phyloP scores from a whole-genome alignment of 2,113 vertebrate genomes.

The Marcusenius ussheri region DNA sequence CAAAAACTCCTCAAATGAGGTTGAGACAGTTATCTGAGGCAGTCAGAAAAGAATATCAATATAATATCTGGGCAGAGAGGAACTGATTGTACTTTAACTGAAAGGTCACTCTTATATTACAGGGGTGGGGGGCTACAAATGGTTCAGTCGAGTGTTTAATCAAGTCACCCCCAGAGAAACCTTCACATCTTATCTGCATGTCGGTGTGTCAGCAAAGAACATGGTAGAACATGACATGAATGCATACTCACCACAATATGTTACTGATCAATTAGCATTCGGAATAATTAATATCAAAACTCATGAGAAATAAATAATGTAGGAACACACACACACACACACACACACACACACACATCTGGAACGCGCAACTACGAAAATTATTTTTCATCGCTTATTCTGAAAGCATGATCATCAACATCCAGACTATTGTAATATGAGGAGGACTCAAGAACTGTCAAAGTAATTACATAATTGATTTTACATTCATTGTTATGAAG shows the following conservation, averaged over 20 bases:
- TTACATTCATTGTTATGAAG: neutral
- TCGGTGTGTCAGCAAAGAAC: neutral
- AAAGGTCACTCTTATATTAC: neutral
- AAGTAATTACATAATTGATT: constrained; percentile 2
- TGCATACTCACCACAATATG: neutral
- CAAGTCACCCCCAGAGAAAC: neutral
- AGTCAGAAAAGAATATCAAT: neutral
- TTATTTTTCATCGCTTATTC: neutral
- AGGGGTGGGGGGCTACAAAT: neutral
- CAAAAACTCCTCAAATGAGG: neutral
- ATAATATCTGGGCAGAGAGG: neutral
- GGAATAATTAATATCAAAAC: neutral
- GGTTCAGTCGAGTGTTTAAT: neutral
- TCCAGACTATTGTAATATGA: neutral
- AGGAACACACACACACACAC: neutral
- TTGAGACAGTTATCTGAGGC: neutral
- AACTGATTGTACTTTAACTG: neutral
- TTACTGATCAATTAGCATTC: neutral
- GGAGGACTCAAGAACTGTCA: neutral
- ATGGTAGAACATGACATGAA: neutral
- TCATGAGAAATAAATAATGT: neutral
- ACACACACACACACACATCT: neutral
- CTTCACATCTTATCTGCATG: neutral
- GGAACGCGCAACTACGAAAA: neutral
- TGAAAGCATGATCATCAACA: neutral